Conservation (phyloP, 1,140 invertebrate genomes). For the Potamilus streckersoni region DNA sequence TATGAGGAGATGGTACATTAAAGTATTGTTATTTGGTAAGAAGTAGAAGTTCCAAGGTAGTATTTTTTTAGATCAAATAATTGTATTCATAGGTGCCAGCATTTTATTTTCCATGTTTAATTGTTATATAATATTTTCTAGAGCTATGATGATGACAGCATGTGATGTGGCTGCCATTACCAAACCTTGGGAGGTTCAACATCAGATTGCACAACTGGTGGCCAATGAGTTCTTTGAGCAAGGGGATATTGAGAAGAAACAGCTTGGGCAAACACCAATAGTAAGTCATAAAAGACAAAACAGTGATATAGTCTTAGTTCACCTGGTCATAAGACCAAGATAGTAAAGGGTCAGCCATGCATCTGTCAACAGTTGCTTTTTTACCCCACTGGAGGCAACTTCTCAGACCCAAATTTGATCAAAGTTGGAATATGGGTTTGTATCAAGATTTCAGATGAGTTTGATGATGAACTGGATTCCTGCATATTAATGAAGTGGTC, state of each 20-base stretch:
- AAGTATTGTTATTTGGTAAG: background rate
- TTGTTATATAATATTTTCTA: conserved; percentile 59
- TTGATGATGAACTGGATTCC: too few relatives aligned
- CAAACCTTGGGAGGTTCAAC: conserved; percentile 97
- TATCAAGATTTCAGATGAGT: too few relatives aligned
- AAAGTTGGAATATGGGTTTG: too few relatives aligned
- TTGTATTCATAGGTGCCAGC: background rate
- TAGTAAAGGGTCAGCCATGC: background rate
- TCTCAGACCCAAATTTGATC: background rate
- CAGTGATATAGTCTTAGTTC: background rate
- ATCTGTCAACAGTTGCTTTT: background rate
- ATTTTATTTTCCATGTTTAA: background rate
- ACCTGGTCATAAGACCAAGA: background rate
- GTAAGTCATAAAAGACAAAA: conserved; percentile 72
- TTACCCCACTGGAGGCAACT: background rate
- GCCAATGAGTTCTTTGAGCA: conserved; percentile 98
- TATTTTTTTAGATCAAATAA: background rate
- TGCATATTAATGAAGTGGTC: too few relatives aligned
- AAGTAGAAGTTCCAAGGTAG: background rate
- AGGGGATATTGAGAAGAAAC: conserved; percentile 92
- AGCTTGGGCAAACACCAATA: conserved; percentile 92
- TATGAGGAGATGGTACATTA: background rate
- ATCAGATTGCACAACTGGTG: conserved; percentile 85
- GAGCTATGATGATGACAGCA: conserved; percentile 99
- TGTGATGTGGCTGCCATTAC: conserved; percentile 98